Conservation (phyloP, 2,888 invertebrate species). For the Eupithecia pulchellata region DNA sequence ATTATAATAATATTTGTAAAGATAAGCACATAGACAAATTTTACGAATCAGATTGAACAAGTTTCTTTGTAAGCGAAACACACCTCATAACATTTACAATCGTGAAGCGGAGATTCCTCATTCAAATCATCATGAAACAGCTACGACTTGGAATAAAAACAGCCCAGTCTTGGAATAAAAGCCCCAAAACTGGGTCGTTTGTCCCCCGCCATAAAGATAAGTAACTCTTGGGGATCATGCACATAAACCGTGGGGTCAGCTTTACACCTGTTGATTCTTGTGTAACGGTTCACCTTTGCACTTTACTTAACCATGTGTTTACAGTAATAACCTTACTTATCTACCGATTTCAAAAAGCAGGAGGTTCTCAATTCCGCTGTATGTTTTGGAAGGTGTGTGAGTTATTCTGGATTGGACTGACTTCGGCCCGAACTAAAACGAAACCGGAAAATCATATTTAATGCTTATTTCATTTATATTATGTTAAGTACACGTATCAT, state of each 20-base stretch:
- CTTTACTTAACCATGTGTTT: background rate
- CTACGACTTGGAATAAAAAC: background rate
- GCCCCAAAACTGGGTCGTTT: background rate
- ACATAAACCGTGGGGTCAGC: slow-evolving; percentile 11
- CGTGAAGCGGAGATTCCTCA: background rate
- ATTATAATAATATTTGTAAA: too few species aligned
- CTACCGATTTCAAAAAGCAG: background rate
- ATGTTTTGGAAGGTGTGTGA: background rate
- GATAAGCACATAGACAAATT: background rate
- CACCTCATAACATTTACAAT: background rate
- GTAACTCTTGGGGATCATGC: slow-evolving; percentile 28
- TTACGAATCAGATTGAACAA: background rate
- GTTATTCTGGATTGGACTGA: background rate
- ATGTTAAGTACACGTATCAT: too few species aligned
- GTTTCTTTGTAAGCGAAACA: background rate
- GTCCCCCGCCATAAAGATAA: slow-evolving; percentile 42
- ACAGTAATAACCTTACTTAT: background rate
- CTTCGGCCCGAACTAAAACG: too few species aligned
- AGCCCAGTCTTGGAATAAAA: background rate
- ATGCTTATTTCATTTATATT: too few species aligned
- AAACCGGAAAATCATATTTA: too few species aligned
- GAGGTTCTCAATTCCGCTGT: background rate
- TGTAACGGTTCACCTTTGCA: slow-evolving; percentile 6
- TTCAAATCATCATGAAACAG: slow-evolving; percentile 7
- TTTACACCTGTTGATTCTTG: slow-evolving; percentile 13